Conservation (phyloP, 2,797 vertebrate species). For the Psittacula derbiana region DNA sequence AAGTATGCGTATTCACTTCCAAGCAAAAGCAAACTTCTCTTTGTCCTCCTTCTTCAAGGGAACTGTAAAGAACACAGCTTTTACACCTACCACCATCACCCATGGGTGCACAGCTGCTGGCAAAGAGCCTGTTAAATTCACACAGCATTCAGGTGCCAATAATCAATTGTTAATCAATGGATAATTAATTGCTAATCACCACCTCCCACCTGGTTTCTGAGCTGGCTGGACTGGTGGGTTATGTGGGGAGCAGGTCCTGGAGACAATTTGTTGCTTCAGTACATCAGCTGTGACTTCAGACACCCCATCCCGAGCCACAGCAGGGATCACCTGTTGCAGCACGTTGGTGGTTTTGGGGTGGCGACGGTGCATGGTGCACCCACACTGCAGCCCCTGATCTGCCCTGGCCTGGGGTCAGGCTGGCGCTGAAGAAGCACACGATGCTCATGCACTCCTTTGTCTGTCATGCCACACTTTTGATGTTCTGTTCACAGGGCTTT, state of each 20-base stretch:
- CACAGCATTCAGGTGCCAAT: neutral
- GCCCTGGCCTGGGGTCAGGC: neutral
- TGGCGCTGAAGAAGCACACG: neutral
- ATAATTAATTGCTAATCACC: neutral
- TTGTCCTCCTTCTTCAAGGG: neutral
- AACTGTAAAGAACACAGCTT: neutral
- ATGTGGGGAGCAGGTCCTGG: neutral
- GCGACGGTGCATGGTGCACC: rapidly evolving
- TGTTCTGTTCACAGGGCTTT: neutral
- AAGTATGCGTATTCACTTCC: neutral
- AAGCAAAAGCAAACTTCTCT: neutral
- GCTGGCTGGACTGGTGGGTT: neutral
- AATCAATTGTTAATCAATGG: neutral
- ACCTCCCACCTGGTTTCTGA: neutral
- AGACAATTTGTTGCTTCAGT: neutral
- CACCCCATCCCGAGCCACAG: neutral
- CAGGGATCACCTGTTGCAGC: neutral
- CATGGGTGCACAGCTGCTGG: neutral
- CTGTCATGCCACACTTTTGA: neutral
- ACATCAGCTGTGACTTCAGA: neutral
- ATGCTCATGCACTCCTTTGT: neutral
- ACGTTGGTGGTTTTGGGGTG: neutral
- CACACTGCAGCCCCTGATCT: neutral
- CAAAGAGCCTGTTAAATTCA: neutral
- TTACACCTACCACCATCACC: neutral